Conservation (phyloP, 2,797 vertebrate species). For the Huso huso region DNA sequence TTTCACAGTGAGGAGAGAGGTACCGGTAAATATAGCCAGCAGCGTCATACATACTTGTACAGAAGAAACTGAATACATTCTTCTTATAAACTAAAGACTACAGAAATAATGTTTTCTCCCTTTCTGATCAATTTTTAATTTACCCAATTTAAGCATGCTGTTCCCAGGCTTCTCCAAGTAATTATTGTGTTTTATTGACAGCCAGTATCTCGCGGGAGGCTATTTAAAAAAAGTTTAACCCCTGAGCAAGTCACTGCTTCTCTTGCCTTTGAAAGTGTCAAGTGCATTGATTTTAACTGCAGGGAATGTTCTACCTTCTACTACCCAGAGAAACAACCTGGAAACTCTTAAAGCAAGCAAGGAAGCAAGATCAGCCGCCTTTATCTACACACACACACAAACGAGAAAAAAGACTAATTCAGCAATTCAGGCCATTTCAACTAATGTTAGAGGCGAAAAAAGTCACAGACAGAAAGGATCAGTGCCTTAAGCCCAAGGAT, state of each 20-base stretch:
- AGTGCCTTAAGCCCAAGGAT: conserved; percentile 41
- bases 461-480: conserved; percentile 39
- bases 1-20: too few relatives aligned
- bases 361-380: too few relatives aligned
- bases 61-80: too few relatives aligned
- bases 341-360: conserved; percentile 23
- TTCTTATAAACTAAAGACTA: conserved; percentile 21
- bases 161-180: conserved; percentile 65
- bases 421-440: conserved; percentile 51
- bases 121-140: conserved; percentile 77
- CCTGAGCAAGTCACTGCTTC: conserved; percentile 74
- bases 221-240: conserved; percentile 90
- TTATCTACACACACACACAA: conserved; percentile 23
- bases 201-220: conserved; percentile 72
- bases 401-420: conserved; percentile 17
- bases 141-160: conserved; percentile 53
- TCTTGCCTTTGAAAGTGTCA: conserved; percentile 78
- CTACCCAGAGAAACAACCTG: conserved; percentile 58
- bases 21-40: too few relatives aligned
- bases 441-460: conserved; percentile 45
- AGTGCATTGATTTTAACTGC: conserved; percentile 82
- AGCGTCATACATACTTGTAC: too few relatives aligned
- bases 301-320: conserved; percentile 69
- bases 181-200: conserved; percentile 89
- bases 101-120: conserved; percentile 65